These are phyloP conservation scores for Drepanosiphum platanoidis DNA, from an alignment of 2,888 invertebrate species.

Conservation along the genomic window DNA sequence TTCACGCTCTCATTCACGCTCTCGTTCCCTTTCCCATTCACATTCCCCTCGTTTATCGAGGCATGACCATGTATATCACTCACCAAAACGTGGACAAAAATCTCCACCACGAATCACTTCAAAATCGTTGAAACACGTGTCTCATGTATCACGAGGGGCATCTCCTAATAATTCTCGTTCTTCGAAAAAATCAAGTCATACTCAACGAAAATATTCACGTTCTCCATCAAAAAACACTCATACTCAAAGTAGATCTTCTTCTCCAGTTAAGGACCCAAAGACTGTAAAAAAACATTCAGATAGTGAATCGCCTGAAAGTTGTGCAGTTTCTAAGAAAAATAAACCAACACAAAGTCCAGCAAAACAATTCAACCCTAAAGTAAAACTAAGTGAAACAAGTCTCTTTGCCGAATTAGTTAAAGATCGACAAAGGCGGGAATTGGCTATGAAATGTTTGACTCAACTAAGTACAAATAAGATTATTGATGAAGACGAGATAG, in stretches of 20 bases:
- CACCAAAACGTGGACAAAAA: slow-evolving; percentile 45
- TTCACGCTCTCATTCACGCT: slow-evolving; percentile 35
- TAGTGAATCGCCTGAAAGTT: slow-evolving; percentile 21
- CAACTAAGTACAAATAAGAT: slow-evolving; percentile 69
- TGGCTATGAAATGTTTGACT: slow-evolving; percentile 72
- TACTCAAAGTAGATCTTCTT: slow-evolving; percentile 20
- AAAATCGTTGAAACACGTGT: slow-evolving; percentile 26
- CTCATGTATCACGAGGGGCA: background rate
- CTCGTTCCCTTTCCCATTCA: slow-evolving; percentile 28
- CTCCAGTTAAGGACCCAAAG: slow-evolving; percentile 34
- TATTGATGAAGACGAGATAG: slow-evolving; percentile 69
- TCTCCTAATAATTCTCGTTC: slow-evolving; percentile 41
- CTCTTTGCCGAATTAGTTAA: slow-evolving; percentile 90
- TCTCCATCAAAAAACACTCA: slow-evolving; percentile 25
- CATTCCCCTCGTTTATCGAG: slow-evolving; percentile 19
- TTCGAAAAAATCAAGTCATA: slow-evolving; percentile 42
- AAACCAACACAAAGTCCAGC: slow-evolving; percentile 18
- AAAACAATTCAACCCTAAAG: slow-evolving; percentile 69
- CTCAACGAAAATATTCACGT: slow-evolving; percentile 28
- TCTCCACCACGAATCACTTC: slow-evolving; percentile 18
- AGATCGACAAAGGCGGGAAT: slow-evolving; percentile 82
- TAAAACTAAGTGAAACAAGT: slow-evolving; percentile 89
- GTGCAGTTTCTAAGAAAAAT: slow-evolving; percentile 53
- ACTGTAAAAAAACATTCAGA: background rate
- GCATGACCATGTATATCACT: slow-evolving; percentile 40